A percentile compares a stretch with the other conserved stretches of the same genome.
Conservation (phyloP, 2,888 invertebrate species). For the Chloroclystis v-ata region DNA sequence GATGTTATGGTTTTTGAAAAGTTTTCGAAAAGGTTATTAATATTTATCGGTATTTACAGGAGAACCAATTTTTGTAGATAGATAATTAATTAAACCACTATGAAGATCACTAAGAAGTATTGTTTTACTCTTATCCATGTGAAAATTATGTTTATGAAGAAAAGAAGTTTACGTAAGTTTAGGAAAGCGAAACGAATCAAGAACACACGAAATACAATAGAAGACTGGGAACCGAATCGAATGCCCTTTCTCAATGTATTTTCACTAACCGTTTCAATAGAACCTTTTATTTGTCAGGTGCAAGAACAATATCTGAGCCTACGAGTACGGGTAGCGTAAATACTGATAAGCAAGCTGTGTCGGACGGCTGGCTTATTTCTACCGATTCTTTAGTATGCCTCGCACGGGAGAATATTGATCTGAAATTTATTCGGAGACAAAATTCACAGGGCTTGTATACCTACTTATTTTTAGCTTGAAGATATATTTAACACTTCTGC, state of each 20-base stretch:
- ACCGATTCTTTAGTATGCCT: not conserved
- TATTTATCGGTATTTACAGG: too few relatives aligned
- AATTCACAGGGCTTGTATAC: not conserved
- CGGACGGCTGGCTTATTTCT: not conserved
- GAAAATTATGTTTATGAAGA: too few relatives aligned
- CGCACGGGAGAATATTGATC: not conserved
- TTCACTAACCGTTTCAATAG: conserved; percentile 25
- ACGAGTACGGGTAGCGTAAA: not conserved
- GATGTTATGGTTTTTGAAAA: too few relatives aligned
- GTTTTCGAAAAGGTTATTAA: too few relatives aligned
- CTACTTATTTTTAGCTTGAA: not conserved
- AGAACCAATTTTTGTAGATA: too few relatives aligned
- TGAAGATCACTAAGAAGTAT: too few relatives aligned
- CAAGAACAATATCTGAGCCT: conserved; percentile 49
- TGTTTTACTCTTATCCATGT: too few relatives aligned
- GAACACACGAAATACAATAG: not conserved
- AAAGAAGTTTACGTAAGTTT: too few relatives aligned
- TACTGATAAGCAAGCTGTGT: not conserved
- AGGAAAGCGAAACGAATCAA: too few relatives aligned
- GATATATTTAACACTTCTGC: too few relatives aligned
- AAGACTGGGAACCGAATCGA: not conserved
- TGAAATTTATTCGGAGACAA: not conserved
- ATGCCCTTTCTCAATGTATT: conserved; percentile 24
- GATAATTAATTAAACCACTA: too few relatives aligned
- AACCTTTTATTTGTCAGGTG: conserved; percentile 56